Evolutionary conservation across 1,140 invertebrate genomes (phyloP), one percentile per base, ranked within the genome.

Genomic region (Rhopalosiphum padi): DNA sequence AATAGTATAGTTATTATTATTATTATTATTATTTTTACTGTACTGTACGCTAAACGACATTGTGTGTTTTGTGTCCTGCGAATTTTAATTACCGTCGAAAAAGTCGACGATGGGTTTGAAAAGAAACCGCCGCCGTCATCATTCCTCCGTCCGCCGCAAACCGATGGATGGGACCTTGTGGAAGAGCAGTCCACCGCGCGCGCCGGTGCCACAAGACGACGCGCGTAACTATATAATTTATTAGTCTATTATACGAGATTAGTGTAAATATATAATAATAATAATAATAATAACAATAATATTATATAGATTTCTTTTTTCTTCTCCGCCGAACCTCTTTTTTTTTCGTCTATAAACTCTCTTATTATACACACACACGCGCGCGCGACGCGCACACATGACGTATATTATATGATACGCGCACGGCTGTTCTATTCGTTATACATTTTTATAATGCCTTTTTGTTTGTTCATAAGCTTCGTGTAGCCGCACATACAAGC

Each of bases 211-310:
- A 22, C 30, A n/a, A 88, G 46, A 88, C 87, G 87, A 88, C 87
- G 87, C 87, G 87, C 46, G 87, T 51, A 53, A 7, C 53, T 53
- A 37, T 21, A 82, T 43, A 82, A 82, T 91, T 91, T 91, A 91
- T 91, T 82, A 48, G 43, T 68, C 90, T 60, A 82, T 91, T 91
- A 91, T 91, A 82, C 90, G 68, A 48, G 55, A 82, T 91, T 46
- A 91, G 25, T 77, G 90, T 77, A 91, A 68, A 91, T 91, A 68
- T 77, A 90, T 68, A 53, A 23, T 41, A 68, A 53, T 41, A 68
- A 41, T 41, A 41, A 85, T 85, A 60, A 87, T 7, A 48, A 46
- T 8, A 87, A 48, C 48, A 87, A 48, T 53, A 53, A 88, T 51
- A 88, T 51, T 25, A 23, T 51, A 88, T 88, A 88, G 86, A 88